These are phyloP conservation scores for Cyrtonyx montezumae DNA, from an alignment of 2,113 vertebrate species.

Conservation along the genomic window DNA sequence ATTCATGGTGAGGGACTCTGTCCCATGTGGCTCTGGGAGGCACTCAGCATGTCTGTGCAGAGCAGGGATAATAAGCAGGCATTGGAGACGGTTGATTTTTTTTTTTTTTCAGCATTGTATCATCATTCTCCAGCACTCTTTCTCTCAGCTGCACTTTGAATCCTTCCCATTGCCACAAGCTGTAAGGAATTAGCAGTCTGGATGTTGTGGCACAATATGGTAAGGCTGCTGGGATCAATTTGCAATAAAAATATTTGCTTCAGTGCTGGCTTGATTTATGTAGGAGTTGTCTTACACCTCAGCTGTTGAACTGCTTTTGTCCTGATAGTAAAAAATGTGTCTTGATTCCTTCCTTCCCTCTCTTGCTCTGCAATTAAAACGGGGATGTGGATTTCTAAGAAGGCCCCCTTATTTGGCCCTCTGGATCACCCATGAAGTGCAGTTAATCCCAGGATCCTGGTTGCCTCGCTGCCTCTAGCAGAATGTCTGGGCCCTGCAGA, in stretches of 20 bases:
- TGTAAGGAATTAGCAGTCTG: not conserved
- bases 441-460: not conserved
- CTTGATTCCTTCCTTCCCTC: not conserved
- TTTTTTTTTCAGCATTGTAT: not conserved
- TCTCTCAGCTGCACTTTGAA: not conserved
- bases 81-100: not conserved
- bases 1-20: not conserved
- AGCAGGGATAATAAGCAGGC: not conserved
- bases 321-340: not conserved
- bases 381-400: not conserved
- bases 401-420: not conserved
- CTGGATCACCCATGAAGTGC: not conserved
- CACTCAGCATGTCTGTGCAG: not conserved
- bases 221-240: not conserved
- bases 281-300: not conserved
- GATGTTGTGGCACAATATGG: not conserved
- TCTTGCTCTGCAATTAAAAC: not conserved
- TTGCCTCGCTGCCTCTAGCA: not conserved
- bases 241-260: not conserved
- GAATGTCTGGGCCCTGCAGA: not conserved
- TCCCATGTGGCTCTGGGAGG: not conserved
- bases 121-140: not conserved
- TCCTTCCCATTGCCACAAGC: not conserved
- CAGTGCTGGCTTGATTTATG: not conserved
- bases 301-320: not conserved